These are phyloP conservation scores for Orestias chungarensis DNA, from an alignment of 2,797 vertebrate genomes.

Conservation along the genomic window DNA sequence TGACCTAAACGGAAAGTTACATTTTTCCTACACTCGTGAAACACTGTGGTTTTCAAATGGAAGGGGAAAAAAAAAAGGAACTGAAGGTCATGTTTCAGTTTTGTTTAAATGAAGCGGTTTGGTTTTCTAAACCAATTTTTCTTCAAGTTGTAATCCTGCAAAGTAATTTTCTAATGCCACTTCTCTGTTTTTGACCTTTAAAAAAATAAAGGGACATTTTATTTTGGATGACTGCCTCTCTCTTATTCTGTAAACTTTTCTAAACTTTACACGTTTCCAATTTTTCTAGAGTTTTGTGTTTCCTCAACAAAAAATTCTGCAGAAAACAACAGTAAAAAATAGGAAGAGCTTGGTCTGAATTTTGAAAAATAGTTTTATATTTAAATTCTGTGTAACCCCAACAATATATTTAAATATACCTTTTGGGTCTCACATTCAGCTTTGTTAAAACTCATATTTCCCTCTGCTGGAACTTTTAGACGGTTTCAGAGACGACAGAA, in stretches of 20 bases:
- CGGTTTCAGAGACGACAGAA: no score
- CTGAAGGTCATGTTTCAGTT: neutral
- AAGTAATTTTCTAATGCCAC: slow-evolving; percentile 24
- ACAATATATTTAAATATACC: no score
- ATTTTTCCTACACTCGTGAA: neutral
- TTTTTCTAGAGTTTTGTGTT: slow-evolving; percentile 1
- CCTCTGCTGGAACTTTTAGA: no score
- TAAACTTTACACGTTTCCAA: neutral
- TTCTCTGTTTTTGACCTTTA: slow-evolving; percentile 5
- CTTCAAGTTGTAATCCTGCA: neutral
- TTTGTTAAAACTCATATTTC: no score
- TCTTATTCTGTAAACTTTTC: no score
- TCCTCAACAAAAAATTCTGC: neutral
- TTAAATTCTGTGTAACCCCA: no score
- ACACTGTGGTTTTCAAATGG: no score
- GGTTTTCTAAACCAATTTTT: neutral
- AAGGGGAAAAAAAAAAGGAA: neutral
- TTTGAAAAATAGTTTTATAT: no score
- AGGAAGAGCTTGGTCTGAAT: no score
- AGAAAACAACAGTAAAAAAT: no score
- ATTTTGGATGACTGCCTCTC: no score
- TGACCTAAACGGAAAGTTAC: neutral
- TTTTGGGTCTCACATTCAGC: no score
- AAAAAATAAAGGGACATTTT: slow-evolving; percentile 19
- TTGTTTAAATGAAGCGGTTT: neutral